Evolutionary conservation across 2,888 invertebrate species (phyloP), one percentile per base, ranked within the genome.

Genomic region (Venusia cambrica): DNA sequence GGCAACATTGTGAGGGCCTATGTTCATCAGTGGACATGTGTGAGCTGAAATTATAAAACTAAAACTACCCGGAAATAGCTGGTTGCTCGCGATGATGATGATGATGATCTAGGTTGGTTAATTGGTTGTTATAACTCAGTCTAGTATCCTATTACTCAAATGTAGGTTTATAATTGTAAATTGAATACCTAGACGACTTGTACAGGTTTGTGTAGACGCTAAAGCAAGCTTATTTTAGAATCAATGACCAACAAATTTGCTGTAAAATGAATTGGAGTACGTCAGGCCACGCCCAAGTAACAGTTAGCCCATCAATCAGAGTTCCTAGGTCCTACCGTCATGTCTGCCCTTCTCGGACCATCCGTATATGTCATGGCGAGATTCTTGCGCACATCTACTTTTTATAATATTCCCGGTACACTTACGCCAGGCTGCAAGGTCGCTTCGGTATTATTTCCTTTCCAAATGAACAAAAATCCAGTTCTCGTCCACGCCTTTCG

Each of bases 231-330:
- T 22, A 38, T 50, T 45, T 57, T 44, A 44, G 52, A 68, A 52
- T 53, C 60, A 51, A 32, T 67, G 65, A 63, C 60, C 62, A 61
- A 69, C 59, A 54, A 50, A 52, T 56, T 57, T 54, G 42, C 35
- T 38, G 42, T 53, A 53, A 60, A 52, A 55, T 57, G 57, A 57
- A 68, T 60, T 54, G 52, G 44, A 51, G 56, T 60, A 50, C 46
- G 48, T 51, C 55, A 53, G 17, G 15, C 61, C 64, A 58, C 62
- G 54, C 62, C 66, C 60, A 54, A 35, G 28, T 55, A 73, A 80
- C 80, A 74, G 81, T 81, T 79, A 79, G 57, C 48, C 73, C 57
- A 79, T 78, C 76, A 69, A 78, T 78, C 80, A 73, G 63, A n/a
- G n/a, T n/a, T n/a, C n/a, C 50, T 54, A 59, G 58, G 62, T 61